Conservation (phyloP, 2,113 vertebrate species). For the Bubalus kerabau region DNA sequence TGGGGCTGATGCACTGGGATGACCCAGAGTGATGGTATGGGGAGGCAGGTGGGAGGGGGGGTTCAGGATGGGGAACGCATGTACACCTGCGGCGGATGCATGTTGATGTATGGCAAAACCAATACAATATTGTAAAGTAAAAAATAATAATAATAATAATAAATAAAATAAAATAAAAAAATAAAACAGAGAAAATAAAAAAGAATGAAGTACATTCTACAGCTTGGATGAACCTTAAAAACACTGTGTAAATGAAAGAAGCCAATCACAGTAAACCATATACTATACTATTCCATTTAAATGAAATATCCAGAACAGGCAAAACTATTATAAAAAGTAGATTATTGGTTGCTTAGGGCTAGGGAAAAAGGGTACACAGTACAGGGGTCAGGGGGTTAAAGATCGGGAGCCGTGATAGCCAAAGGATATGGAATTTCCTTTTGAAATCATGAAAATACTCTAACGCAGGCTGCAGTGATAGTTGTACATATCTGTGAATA, state of each 20-base stretch:
- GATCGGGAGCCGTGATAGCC: neutral
- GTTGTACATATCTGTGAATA: neutral
- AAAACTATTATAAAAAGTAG: neutral
- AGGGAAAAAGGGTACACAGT: neutral
- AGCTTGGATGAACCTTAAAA: neutral
- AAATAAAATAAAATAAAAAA: too few relatives aligned
- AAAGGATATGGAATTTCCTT: neutral
- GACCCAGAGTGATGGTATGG: too few relatives aligned
- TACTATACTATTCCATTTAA: neutral
- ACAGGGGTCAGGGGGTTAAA: neutral
- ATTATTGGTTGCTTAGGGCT: neutral
- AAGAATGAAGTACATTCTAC: neutral
- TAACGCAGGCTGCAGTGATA: neutral
- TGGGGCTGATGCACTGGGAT: too few relatives aligned
- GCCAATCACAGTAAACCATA: neutral
- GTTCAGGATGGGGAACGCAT: too few relatives aligned
- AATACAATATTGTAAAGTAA: too few relatives aligned
- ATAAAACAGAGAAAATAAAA: neutral
- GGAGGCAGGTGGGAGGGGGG: too few relatives aligned
- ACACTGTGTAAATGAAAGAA: neutral
- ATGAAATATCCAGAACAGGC: neutral
- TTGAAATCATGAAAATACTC: neutral
- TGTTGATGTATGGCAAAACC: too few relatives aligned
- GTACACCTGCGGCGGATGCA: too few relatives aligned
- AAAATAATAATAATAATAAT: too few relatives aligned